Percentiles rank a stretch among this genome's conserved stretches.
Conservation (phyloP, 2,797 vertebrate species). For the Tauraco hartlaubi region DNA sequence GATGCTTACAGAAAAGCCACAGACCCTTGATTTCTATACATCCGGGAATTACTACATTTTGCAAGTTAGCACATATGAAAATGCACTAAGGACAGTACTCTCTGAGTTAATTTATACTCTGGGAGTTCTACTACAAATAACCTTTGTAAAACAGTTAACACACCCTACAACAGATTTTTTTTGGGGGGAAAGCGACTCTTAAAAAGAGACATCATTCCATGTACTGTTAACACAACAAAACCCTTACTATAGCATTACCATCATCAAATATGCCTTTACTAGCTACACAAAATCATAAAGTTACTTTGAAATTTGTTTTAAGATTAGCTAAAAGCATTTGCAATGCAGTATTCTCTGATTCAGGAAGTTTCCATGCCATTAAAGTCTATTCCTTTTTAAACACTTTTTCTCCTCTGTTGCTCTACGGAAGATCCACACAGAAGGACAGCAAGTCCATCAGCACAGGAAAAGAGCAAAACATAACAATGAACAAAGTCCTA, state of each 20-base stretch:
- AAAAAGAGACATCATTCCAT: accelerated
- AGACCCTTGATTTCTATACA: not conserved
- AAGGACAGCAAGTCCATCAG: not conserved
- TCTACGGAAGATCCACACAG: not conserved
- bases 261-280: not conserved
- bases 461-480: not conserved
- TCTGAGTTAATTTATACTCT: not conserved
- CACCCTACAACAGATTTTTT: not conserved
- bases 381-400: not conserved
- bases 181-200: not conserved
- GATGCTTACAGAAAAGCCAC: conserved; percentile 34
- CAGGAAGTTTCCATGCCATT: not conserved
- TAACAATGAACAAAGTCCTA: not conserved
- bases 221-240: not conserved
- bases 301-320: not conserved
- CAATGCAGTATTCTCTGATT: not conserved
- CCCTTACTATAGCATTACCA: not conserved
- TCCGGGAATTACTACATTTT: conserved; percentile 37
- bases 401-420: not conserved
- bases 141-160: not conserved
- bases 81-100: not conserved
- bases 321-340: not conserved
- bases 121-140: not conserved
- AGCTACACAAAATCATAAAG: not conserved
- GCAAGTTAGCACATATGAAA: conserved; percentile 44